These are phyloP conservation scores for Linnaemya tessellans DNA, from an alignment of 2,888 invertebrate genomes.

Conservation along the genomic window DNA sequence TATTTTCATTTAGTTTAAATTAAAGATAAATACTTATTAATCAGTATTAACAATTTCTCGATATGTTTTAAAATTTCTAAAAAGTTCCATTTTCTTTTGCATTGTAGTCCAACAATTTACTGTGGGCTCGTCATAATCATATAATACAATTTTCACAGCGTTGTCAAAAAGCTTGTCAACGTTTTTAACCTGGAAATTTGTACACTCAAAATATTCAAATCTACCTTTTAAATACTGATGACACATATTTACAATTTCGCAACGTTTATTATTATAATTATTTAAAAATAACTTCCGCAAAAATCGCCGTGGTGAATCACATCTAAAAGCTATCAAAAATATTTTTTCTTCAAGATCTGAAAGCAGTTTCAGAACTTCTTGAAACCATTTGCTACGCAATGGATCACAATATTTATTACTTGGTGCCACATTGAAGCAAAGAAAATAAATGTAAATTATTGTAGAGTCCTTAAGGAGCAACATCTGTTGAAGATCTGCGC, in stretches of 20 bases:
- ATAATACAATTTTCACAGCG: conserved; percentile 32
- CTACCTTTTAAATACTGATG: neutral
- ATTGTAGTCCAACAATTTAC: neutral
- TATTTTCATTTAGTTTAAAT: too few species aligned
- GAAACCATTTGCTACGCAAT: neutral
- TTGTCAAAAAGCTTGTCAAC: conserved; percentile 16
- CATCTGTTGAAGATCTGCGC: conserved; percentile 22
- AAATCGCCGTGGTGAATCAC: neutral
- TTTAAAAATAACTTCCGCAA: neutral
- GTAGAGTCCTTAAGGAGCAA: neutral
- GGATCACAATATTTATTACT: neutral
- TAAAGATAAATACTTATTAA: neutral
- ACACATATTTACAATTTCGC: neutral
- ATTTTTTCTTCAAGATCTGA: neutral
- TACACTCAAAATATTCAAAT: conserved; percentile 34
- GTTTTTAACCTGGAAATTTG: neutral
- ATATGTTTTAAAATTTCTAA: neutral
- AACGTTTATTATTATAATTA: neutral
- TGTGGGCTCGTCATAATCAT: neutral
- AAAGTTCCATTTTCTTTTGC: neutral
- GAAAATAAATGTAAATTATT: conserved; percentile 11
- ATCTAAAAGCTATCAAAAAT: conserved; percentile 29
- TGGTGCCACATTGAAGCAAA: neutral
- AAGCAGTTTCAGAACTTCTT: neutral
- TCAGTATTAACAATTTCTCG: neutral